Base-by-base conservation (phyloP, 2,888 invertebrate genomes). In the Macrosoma leucophasiata region DNA sequence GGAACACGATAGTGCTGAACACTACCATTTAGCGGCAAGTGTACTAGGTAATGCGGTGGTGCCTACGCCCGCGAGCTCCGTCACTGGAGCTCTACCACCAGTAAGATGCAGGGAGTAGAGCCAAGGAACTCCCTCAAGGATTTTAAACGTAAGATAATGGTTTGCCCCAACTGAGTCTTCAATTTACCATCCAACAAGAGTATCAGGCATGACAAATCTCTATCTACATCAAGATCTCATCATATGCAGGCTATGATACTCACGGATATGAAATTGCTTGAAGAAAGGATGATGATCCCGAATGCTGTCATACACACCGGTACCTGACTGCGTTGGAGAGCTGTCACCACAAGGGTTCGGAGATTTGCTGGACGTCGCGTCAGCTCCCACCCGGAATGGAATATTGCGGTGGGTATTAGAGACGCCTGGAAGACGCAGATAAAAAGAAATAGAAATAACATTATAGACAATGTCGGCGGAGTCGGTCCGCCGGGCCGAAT, bases 351-450 rank as follows among this genome's bases (percentile, higher is more conserved):
- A 13, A 74, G 41, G 2, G 48, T 48, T 0, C 63, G 55, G n/a
- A 62, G 36, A n/a, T 46, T 46, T 4, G 35, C 13, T 1, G 42
- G 28, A 0, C 40, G 13, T 0, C 10, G 24, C 13, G 48, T 44
- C 24, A 58, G 40, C 48, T 74, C 71, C 76, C 76, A 76, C 2
- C 76, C 76, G 8, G 61, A 58, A 37, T 67, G 57, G 47, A 67
- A 74, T 9, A 75, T 69, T 0, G 64, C 44, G 0, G 53, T 63
- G 0, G 68, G 48, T 0, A 75, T 53, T 20, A 46, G 26, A 1
- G 63, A 54, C 0, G 74, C 73, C 75, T 74, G 52, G 7, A 40
- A 38, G 24, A 3, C 6, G 3, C 7, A 31, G n/a, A 1, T 22
- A n/a, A 9, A n/a, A 22, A 4, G 22, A 9, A 7, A 9, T 22